These are phyloP conservation scores for Heliothis virescens DNA, from an alignment of 1,140 invertebrate genomes.

Conservation along the genomic window DNA sequence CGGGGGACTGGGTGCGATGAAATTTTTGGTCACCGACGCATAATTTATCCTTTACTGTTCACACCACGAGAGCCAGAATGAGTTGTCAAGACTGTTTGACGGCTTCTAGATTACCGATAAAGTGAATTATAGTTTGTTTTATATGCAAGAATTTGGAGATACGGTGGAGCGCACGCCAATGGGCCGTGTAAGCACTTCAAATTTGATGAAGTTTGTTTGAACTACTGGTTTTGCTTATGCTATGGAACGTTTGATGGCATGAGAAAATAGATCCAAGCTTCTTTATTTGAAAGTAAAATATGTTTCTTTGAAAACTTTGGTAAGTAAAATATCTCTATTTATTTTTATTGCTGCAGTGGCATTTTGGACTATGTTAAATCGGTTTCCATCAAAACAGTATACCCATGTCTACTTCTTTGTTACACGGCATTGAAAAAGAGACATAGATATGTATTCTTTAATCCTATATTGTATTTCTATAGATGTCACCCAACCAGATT, in stretches of 20 bases:
- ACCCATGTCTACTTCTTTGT: slow-evolving; percentile 1
- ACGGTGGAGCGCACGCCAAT: slow-evolving; percentile 68
- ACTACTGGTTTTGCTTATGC: slow-evolving; percentile 37
- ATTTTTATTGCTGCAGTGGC: neutral
- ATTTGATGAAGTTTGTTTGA: slow-evolving; percentile 45
- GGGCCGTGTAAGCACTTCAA: slow-evolving; percentile 63
- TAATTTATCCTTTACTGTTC: slow-evolving; percentile 79
- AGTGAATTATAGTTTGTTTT: slow-evolving; percentile 72
- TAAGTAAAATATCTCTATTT: neutral
- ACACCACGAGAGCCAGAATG: slow-evolving; percentile 73
- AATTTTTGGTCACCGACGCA: slow-evolving; percentile 68
- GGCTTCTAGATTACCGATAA: slow-evolving; percentile 68
- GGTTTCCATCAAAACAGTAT: neutral
- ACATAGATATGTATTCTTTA: slow-evolving; percentile 22
- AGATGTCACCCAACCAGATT: slow-evolving; percentile 33
- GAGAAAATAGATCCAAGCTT: neutral
- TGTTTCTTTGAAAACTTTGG: neutral
- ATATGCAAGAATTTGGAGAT: slow-evolving; percentile 73
- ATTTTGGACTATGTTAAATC: neutral
- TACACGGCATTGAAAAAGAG: slow-evolving; percentile 1
- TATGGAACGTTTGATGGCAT: neutral
- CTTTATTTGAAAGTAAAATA: neutral
- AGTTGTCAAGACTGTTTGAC: slow-evolving; percentile 71
- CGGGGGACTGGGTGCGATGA: slow-evolving; percentile 60
- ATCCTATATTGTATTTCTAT: slow-evolving; percentile 32